Conservation (phyloP, 2,888 invertebrate species). For the Melanargia galathea region DNA sequence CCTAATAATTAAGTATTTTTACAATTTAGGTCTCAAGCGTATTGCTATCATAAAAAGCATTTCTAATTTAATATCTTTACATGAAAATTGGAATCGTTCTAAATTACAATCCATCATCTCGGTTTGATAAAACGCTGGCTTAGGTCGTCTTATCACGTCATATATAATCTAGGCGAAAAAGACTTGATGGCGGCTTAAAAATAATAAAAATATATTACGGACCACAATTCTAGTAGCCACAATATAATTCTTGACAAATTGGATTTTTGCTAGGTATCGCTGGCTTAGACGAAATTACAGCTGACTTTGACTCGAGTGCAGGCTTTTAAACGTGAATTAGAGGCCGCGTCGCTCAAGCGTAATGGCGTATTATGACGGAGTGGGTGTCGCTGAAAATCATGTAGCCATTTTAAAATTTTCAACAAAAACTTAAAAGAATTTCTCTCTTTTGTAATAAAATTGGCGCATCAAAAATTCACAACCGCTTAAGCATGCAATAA, state of each 20-base stretch:
- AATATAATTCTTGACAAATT: conserved; percentile 76
- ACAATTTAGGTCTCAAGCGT: too few species aligned
- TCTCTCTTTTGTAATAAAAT: conserved; percentile 10
- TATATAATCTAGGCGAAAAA: conserved; percentile 5
- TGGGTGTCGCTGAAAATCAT: conserved; percentile 73
- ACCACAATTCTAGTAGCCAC: conserved; percentile 57
- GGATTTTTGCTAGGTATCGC: conserved; percentile 77
- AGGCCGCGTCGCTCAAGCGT: conserved; percentile 71
- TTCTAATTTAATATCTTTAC: not conserved
- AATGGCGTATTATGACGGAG: conserved; percentile 79
- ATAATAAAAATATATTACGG: conserved; percentile 33
- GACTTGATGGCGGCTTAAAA: conserved; percentile 5
- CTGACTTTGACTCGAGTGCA: conserved; percentile 80
- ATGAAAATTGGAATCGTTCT: not conserved
- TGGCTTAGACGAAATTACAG: conserved; percentile 78
- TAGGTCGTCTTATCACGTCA: conserved; percentile 11
- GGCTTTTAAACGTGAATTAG: conserved; percentile 81
- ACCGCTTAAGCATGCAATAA: conserved; percentile 28
- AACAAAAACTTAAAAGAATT: conserved; percentile 17
- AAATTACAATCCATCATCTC: conserved; percentile 13
- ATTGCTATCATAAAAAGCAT: not conserved
- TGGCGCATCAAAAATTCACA: conserved; percentile 16
- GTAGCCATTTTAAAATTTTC: conserved; percentile 58
- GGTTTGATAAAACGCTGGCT: conserved; percentile 6
- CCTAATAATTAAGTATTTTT: too few species aligned